Evolutionary conservation across 2,797 vertebrate species (phyloP), one percentile per base, ranked within the genome.

Genomic region (Hybognathus amarus): DNA sequence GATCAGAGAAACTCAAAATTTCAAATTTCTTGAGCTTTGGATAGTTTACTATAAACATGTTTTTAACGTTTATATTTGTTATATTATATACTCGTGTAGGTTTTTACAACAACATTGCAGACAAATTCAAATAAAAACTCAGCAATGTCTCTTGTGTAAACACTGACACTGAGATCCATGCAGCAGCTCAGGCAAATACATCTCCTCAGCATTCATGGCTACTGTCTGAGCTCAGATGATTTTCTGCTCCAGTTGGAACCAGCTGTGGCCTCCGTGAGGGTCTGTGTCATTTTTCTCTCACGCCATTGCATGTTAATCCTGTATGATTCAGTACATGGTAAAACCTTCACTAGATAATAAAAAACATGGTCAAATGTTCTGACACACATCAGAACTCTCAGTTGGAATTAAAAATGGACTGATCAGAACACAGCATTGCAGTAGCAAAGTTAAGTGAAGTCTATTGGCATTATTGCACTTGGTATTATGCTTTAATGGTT

Each of bases 231-330:
- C 80, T 82, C 69, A 40, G 42, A 79, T 70, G 79, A 89, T 89
- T 89, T 87, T 89, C 85, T 89, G 85, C 88, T 89, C 85, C 73
- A 86, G 69, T 89, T 89, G 77, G 74, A 83, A 75, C 83, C 84
- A 83, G 87, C 87, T 83, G 85, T 80, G 80, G 33, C 71, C 85
- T 50, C 77, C 15, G 56, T 40, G 71, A 86, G 54, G 52, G 47
- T 69, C 20, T 56, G 80, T 76, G 73, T 61, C 75, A 67, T 54
- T 70, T 76, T 71, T 71, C 50, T 79, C 77, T 74, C 47, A 85
- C 24, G 36, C 52, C 24, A 22, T 52, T 52, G 74, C 70, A 52
- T 52, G 15, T 54, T 27, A 79, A 79, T 45, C 54, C 59, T 24
- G 45, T 52, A 56, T 61, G 50, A 63, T 71, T 70, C 24, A 1